A percentile compares a stretch with the other conserved stretches of the same genome.
These are phyloP conservation scores for Clunio marinus DNA, from an alignment of 2,888 invertebrate genomes.

Conservation along the genomic window DNA sequence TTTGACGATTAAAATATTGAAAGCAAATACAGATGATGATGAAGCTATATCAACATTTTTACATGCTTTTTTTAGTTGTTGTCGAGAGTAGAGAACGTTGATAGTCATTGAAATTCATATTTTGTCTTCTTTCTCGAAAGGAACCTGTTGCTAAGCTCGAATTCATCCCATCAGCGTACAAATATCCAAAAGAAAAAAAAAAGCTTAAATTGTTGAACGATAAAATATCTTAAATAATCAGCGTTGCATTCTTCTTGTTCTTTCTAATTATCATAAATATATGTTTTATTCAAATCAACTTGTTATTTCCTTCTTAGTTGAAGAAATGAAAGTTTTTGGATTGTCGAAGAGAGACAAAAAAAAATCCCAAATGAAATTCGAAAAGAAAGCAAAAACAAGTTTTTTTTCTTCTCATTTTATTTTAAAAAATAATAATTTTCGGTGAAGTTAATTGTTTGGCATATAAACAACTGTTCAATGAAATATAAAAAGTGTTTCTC, in stretches of 20 bases:
- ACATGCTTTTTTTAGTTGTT: neutral
- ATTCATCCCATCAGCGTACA: neutral
- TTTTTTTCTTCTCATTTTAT: neutral
- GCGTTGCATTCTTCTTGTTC: conserved; percentile 18
- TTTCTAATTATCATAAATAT: conserved; percentile 22
- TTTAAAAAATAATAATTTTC: no score
- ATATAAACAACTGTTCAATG: no score
- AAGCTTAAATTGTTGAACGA: neutral
- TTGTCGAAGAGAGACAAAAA: conserved; percentile 1
- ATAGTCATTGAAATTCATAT: neutral
- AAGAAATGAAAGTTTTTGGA: conserved; percentile 35
- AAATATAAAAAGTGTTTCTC: no score
- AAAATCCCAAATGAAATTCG: conserved; percentile 20
- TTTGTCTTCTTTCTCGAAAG: neutral
- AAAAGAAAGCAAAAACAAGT: conserved; percentile 37
- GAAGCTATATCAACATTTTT: neutral
- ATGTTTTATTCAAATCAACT: conserved; percentile 31
- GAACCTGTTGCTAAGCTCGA: conserved; percentile 36
- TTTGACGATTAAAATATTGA: neutral
- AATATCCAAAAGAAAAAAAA: neutral
- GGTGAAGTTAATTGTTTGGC: no score
- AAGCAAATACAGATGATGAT: neutral
- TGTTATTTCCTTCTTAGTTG: neutral
- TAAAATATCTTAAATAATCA: neutral
- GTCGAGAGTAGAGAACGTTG: neutral